Percentiles rank a stretch among this genome's conserved stretches.
Evolutionary conservation across 2,888 invertebrate genomes (phyloP).

Genomic region (Stenotaenia linearis): DNA sequence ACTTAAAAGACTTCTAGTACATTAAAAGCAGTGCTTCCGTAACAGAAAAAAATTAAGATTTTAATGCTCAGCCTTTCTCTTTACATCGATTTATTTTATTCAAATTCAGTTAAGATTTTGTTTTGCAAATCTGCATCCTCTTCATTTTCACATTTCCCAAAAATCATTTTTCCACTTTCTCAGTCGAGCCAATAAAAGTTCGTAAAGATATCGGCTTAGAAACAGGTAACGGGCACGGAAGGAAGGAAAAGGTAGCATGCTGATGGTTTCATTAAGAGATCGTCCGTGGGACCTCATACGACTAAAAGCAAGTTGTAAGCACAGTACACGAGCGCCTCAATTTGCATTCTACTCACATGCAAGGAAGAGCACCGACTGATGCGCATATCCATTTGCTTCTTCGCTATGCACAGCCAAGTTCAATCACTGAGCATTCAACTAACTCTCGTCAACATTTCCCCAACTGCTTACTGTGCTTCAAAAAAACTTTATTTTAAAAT

Average conservation of each 20-base stretch:
- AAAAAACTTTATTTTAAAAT: neutral
- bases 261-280: conserved; percentile 26
- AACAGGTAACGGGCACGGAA: neutral
- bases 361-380: conserved; percentile 10
- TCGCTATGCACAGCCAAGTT: neutral
- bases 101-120: neutral
- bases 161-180: neutral
- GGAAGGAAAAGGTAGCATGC: neutral
- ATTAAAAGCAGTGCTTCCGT: too few species aligned
- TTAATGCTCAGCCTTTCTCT: too few species aligned
- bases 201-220: conserved; percentile 2
- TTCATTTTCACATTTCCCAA: neutral
- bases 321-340: neutral
- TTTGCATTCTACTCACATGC: conserved; percentile 7
- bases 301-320: conserved; percentile 12
- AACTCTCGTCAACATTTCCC: neutral
- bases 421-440: neutral
- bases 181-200: neutral
- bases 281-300: conserved; percentile 22
- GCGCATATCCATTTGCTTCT: neutral
- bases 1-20: too few species aligned
- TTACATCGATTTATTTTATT: too few species aligned
- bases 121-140: neutral
- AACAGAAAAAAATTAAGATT: neutral
- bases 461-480: neutral